A percentile compares a stretch with the other conserved stretches of the same genome.
phyloP scores from a whole-genome alignment of 37 sponge, comb jelly and placozoan genomes.

The Aplysina aerophoba region DNA sequence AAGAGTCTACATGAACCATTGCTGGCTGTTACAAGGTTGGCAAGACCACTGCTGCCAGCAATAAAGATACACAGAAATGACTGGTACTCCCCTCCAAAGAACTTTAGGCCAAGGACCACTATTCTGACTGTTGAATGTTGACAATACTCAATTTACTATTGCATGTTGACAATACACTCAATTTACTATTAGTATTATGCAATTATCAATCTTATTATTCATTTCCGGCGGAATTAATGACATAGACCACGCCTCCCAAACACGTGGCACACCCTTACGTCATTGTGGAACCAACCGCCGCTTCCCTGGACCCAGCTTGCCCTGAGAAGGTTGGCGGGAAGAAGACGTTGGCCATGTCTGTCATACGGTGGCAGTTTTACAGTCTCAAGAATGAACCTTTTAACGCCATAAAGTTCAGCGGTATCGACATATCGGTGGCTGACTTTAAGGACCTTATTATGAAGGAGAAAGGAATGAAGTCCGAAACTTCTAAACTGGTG shows the following conservation, averaged over 20 bases:
- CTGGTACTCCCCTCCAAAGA: no score
- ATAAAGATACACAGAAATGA: no score
- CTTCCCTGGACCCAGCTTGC: neutral
- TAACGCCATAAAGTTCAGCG: slow-evolving; percentile 65
- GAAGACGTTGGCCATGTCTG: slow-evolving; percentile 11
- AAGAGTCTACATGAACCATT: no score
- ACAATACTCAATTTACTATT: no score
- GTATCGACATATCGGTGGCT: slow-evolving; percentile 72
- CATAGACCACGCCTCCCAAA: neutral
- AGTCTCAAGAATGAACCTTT: slow-evolving; percentile 4
- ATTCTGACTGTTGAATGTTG: no score
- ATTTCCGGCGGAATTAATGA: no score
- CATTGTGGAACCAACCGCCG: neutral
- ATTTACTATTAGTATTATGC: no score
- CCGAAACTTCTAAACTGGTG: slow-evolving; percentile 61
- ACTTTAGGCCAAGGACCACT: no score
- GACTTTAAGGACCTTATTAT: slow-evolving; percentile 81
- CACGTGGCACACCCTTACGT: neutral
- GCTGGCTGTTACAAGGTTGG: no score
- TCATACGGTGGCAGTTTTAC: slow-evolving; percentile 22
- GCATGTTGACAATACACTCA: no score
- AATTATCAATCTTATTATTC: no score
- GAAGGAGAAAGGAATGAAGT: slow-evolving; percentile 71
- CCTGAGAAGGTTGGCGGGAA: slow-evolving; percentile 33
- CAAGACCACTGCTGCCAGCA: no score